Base-by-base conservation (phyloP, 2,888 invertebrate species). In the Eustalomyia histrio region DNA sequence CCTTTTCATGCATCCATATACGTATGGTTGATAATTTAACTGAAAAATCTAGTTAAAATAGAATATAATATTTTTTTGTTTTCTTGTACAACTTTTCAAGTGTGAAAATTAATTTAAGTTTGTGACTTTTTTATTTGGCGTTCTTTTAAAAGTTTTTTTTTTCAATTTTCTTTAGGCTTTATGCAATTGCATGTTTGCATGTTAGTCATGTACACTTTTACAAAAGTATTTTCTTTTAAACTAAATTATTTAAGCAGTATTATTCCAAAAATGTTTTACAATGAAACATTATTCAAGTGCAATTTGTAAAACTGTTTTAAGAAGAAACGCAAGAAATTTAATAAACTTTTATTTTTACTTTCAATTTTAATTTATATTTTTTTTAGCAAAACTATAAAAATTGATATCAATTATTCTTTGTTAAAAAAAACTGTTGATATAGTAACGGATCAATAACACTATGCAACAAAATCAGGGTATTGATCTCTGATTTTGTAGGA, bases 1-100 rank as follows among this genome's bases (percentile, higher is more conserved):
- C 97, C 90, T 96, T 94, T 90, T 97, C 97, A 90, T 97, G 97
- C 86, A 97, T 97, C 98, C 98, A 98, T 92, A 97, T 97, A 85
- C 97, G 92, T 83, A 98, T 97, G 88, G 97, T 97, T 84, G 97
- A 95, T 76, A 95, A 93, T 86, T 95, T 96, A 86, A 96, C 94
- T 87, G 95, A 94, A 88, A 95, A 91, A 89, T 93, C 96, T 95
- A 12, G 29, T 0, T 12, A 67, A 58, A 67, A 21, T 47, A 24
- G 60, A 68, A 16, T 16, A 35, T 50, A 16, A 47, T 58, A 29
- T 39, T 14, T 50, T 47, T 39, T 29, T n/a, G 35, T 33, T 29
- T 29, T 21, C 2, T 58, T n/a, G 52, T 16, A 24, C n/a, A 24
- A 29, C n/a, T 58, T 50, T 71, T 76, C n/a, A 76, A 78, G 75